A percentile compares a stretch with the other conserved stretches of the same genome.
phyloP scores from a whole-genome alignment of 2,113 vertebrate species.

The Nothocercus nigrocapillus region DNA sequence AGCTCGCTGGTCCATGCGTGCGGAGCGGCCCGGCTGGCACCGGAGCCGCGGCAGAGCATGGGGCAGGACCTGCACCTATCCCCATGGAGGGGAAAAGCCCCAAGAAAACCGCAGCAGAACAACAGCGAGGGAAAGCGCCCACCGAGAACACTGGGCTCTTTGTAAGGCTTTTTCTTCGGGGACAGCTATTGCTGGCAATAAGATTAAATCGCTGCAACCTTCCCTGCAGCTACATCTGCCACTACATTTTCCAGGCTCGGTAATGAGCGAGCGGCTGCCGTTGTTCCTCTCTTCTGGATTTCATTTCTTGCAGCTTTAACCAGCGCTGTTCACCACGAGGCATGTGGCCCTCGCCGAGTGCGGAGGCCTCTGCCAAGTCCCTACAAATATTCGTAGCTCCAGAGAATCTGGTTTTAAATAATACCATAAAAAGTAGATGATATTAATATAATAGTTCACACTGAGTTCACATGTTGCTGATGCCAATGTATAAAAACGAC shows the following conservation, averaged over 20 bases:
- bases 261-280: constrained; percentile 72
- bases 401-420: constrained; percentile 72
- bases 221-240: constrained; percentile 73
- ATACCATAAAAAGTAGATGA: constrained; percentile 67
- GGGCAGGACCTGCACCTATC: background rate
- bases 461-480: constrained; percentile 48
- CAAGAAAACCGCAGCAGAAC: background rate
- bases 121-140: constrained; percentile 63
- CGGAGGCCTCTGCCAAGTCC: constrained; percentile 41
- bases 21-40: background rate
- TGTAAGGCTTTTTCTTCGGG: constrained; percentile 63
- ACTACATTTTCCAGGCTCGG: constrained; percentile 72
- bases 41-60: background rate
- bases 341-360: constrained; percentile 59
- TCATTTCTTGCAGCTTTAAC: constrained; percentile 71
- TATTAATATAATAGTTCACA: constrained; percentile 66
- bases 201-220: constrained; percentile 70
- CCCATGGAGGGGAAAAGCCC: background rate
- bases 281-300: constrained; percentile 73
- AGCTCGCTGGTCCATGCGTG: background rate
- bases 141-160: constrained; percentile 67
- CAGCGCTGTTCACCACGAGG: constrained; percentile 49
- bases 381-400: constrained; percentile 71
- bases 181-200: constrained; percentile 67
- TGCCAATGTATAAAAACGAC: background rate